These are phyloP conservation scores for Lissocephala sabroskyi DNA, from an alignment of 2,888 invertebrate genomes.

Conservation along the genomic window DNA sequence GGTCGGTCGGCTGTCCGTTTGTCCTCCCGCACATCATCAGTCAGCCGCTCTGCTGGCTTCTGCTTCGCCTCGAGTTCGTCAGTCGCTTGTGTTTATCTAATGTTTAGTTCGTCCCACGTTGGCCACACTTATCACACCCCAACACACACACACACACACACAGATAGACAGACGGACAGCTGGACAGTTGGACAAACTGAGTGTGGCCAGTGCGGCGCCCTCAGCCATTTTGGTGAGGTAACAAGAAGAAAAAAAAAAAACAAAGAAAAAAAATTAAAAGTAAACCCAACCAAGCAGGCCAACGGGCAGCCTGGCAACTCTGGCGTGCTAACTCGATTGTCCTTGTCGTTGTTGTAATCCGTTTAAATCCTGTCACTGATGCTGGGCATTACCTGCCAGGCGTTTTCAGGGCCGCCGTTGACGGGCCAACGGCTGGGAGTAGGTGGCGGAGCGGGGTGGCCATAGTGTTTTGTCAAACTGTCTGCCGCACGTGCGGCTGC, in stretches of 20 bases:
- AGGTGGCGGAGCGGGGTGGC: neutral
- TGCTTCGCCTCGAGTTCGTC: conserved; percentile 3
- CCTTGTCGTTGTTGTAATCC: conserved; percentile 55
- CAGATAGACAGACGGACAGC: too few species aligned
- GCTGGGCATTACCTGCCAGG: conserved; percentile 53
- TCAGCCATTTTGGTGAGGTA: neutral
- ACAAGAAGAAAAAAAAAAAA: neutral
- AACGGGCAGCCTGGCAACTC: neutral
- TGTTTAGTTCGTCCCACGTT: conserved; percentile 29
- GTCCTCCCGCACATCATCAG: conserved; percentile 40
- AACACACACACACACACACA: conserved; percentile 14
- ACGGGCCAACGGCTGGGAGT: neutral
- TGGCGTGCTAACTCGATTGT: conserved; percentile 58
- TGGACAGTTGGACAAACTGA: too few species aligned
- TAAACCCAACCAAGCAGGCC: neutral
- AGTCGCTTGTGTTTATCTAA: conserved; percentile 52
- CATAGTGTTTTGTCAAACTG: conserved; percentile 65
- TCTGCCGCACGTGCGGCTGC: conserved; percentile 60
- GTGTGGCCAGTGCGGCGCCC: conserved; percentile 1
- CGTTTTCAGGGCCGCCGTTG: too few species aligned
- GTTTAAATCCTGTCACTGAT: conserved; percentile 64
- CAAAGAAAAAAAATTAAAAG: neutral
- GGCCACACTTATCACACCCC: conserved; percentile 35
- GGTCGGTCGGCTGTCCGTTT: conserved; percentile 23
- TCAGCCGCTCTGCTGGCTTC: conserved; percentile 21